Base-by-base conservation (phyloP, 2,888 invertebrate species). In the Petrophora chlorosata region DNA sequence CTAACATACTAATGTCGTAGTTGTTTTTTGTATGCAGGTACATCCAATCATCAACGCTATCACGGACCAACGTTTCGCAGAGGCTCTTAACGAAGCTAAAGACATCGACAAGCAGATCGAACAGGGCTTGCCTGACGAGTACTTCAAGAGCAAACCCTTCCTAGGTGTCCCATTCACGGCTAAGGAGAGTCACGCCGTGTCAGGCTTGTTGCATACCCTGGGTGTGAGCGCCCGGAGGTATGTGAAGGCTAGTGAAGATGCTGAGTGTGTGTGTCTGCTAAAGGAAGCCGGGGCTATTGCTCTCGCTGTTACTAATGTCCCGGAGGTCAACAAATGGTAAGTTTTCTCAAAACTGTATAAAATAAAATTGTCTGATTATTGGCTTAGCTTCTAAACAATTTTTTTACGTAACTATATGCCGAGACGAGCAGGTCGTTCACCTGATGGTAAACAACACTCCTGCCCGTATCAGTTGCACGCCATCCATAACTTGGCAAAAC, bases 151-250 rank as follows among this genome's bases (percentile, higher is more conserved):
- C 10, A 94, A 94, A 80, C 97, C 97, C 2, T 96, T 98, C 68
- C 88, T 98, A 41, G 94, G 98, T 4, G 95, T 99, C 3, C 98
- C 99, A 0, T 97, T 98, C 76, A 96, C 98, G 3, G 94, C 95
- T 0, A 99, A 99, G 80, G 98, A 98, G 76, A 95, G 96, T 42
- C 96, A 97, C 48, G 92, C 93, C 4, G 95, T 95, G 0, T 87
- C 92, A 70, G 97, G 97, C 73, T 87, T 95, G 83, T 80, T 92
- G 0, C 92, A 93, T 69, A 93, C 95, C 0, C 91, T 95, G 63
- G 96, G 96, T 2, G 68, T 95, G 36, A 4, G 87, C 0, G 77
- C 91, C 1, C 91, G 98, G 0, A 91, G 90, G 50, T 90, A 92
- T 55, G 74, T 88, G 28, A 92, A 92, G 8, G 94, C 95, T 0